These are phyloP conservation scores for Montipora sp. DNA, from an alignment of 64 coral and sea anemone species.

Conservation along the genomic window DNA sequence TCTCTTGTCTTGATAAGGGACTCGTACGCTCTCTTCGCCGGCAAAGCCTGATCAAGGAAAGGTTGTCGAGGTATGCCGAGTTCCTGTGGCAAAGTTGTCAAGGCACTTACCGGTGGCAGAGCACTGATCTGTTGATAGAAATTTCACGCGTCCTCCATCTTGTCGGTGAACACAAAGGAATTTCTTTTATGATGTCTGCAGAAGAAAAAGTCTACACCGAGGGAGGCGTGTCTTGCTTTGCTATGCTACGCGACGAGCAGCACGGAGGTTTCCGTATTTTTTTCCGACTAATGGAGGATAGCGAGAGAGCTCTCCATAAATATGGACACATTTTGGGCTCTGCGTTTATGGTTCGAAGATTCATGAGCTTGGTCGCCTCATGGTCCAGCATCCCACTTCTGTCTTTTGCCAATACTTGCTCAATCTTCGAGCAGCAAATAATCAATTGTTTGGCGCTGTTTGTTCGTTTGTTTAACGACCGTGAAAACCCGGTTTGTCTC, in stretches of 20 bases:
- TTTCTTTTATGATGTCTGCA: slow-evolving; percentile 24
- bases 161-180: slow-evolving; percentile 32
- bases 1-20: slow-evolving; percentile 30
- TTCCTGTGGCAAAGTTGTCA: slow-evolving; percentile 38
- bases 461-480: slow-evolving; percentile 53
- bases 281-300: slow-evolving; percentile 44
- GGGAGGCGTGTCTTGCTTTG: slow-evolving; percentile 14
- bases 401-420: slow-evolving; percentile 52
- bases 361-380: slow-evolving; percentile 48
- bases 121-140: slow-evolving; percentile 65
- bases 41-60: slow-evolving; percentile 35
- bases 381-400: slow-evolving; percentile 49
- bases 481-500: slow-evolving; percentile 43
- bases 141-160: slow-evolving; percentile 65
- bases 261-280: slow-evolving; percentile 22
- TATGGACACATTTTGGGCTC: slow-evolving; percentile 63
- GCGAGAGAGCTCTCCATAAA: slow-evolving; percentile 9
- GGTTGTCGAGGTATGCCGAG: slow-evolving; percentile 44
- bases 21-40: slow-evolving; percentile 31
- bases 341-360: slow-evolving; percentile 32
- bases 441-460: slow-evolving; percentile 62
- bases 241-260: slow-evolving; percentile 45
- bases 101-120: slow-evolving; percentile 36
- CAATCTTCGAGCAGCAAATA: slow-evolving; percentile 64
- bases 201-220: slow-evolving; percentile 56